phyloP scores from a whole-genome alignment of 2,113 vertebrate species.

The Castor canadensis region DNA sequence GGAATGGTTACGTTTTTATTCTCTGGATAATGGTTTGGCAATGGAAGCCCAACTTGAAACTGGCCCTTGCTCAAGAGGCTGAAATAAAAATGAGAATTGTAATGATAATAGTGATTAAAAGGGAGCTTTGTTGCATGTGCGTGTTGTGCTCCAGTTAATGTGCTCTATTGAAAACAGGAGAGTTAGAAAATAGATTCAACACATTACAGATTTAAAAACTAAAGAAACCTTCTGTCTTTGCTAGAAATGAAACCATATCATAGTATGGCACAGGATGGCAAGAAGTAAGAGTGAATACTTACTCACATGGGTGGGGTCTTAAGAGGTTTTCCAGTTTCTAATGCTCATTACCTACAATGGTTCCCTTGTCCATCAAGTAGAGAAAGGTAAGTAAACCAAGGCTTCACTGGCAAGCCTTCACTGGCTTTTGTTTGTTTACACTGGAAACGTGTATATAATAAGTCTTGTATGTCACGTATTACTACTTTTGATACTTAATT shows the following conservation, averaged over 20 bases:
- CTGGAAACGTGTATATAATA: neutral
- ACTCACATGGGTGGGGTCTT: neutral
- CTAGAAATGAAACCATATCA: neutral
- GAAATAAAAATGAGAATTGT: conserved; percentile 35
- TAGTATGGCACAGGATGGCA: neutral
- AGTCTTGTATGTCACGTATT: neutral
- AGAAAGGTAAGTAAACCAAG: neutral
- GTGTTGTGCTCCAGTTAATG: neutral
- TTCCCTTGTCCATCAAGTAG: neutral
- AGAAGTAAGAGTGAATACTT: neutral
- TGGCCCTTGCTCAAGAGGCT: conserved; percentile 33
- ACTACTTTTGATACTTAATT: neutral
- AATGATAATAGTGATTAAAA: neutral
- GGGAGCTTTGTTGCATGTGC: neutral
- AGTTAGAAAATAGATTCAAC: neutral
- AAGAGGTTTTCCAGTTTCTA: neutral
- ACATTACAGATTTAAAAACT: neutral
- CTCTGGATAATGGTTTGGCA: conserved; percentile 1
- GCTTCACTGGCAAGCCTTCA: neutral
- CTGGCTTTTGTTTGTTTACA: conserved; percentile 31
- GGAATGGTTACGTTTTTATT: neutral
- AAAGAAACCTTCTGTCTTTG: neutral
- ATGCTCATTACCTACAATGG: neutral
- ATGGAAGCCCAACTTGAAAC: conserved; percentile 2
- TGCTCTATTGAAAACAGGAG: neutral